Conservation (phyloP, 1,140 invertebrate species). For the Babylonia areolata region DNA sequence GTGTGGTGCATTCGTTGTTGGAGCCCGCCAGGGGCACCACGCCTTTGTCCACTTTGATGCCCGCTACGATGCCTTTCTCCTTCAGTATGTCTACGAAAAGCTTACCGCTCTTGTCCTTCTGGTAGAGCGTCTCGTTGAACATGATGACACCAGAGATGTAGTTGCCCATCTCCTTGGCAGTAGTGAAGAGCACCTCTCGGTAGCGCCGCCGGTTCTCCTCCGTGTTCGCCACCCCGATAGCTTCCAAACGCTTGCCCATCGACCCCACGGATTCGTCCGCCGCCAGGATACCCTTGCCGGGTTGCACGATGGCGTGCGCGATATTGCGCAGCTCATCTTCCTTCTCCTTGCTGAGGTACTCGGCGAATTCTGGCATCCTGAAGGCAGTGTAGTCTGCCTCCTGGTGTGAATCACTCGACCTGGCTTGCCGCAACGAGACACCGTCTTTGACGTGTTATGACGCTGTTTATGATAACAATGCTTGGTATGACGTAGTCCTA, state of each 20-base stretch:
- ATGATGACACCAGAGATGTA: conserved; percentile 81
- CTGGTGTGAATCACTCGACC: too few relatives aligned
- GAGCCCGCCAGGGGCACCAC: conserved; percentile 80
- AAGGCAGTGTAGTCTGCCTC: too few relatives aligned
- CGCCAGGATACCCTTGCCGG: conserved; percentile 87
- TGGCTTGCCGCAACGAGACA: too few relatives aligned
- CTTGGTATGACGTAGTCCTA: too few relatives aligned
- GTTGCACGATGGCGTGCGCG: conserved; percentile 91
- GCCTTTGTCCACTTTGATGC: conserved; percentile 79
- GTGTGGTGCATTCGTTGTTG: conserved; percentile 95
- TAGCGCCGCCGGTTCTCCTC: conserved; percentile 89
- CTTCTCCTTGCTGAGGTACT: conserved; percentile 88
- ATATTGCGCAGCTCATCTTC: conserved; percentile 93
- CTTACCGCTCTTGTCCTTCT: conserved; percentile 80
- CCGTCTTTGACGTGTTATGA: too few relatives aligned
- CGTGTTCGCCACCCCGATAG: conserved; percentile 79
- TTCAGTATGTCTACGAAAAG: conserved; percentile 72
- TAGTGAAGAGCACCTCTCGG: conserved; percentile 92
- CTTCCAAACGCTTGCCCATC: conserved; percentile 38
- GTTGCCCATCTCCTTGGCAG: conserved; percentile 75
- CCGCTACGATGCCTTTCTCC: conserved; percentile 77
- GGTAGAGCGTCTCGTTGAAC: conserved; percentile 96
- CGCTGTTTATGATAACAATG: too few relatives aligned
- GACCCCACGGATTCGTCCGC: conserved; percentile 79
- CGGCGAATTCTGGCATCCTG: conserved; percentile 58